These are phyloP conservation scores for Macropodus opercularis DNA, from an alignment of 2,797 vertebrate genomes.

Conservation along the genomic window DNA sequence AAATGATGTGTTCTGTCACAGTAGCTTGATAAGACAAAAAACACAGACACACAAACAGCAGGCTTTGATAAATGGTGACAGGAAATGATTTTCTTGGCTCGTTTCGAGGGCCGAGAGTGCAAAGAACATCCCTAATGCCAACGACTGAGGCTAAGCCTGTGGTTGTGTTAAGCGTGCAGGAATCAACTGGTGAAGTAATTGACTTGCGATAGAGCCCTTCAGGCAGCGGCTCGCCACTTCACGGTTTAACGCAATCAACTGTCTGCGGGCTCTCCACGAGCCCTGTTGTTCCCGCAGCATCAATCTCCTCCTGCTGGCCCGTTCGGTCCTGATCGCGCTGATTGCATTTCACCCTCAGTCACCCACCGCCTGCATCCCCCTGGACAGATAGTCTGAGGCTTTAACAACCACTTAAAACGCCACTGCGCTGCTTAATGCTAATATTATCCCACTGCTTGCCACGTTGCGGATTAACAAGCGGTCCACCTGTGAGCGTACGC, in stretches of 20 bases:
- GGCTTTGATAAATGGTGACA: constrained; percentile 34
- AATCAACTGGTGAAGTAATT: constrained; percentile 58
- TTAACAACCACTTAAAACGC: not conserved
- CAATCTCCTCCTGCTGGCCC: constrained; percentile 7
- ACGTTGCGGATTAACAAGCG: not conserved
- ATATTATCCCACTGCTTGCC: constrained; percentile 11
- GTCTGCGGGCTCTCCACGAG: constrained; percentile 15
- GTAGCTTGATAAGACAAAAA: constrained; percentile 49
- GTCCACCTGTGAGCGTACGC: not conserved
- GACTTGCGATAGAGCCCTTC: constrained; percentile 50
- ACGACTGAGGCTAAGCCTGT: too few species aligned
- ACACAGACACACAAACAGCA: constrained; percentile 12
- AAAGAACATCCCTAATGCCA: constrained; percentile 31
- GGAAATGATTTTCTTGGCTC: constrained; percentile 43
- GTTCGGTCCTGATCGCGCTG: constrained; percentile 17
- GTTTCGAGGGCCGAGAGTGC: constrained; percentile 41
- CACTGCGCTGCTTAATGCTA: not conserved
- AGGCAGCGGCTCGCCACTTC: constrained; percentile 26
- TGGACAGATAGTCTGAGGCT: constrained; percentile 8
- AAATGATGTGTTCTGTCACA: constrained; percentile 53
- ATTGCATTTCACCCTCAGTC: constrained; percentile 9
- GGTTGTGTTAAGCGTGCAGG: constrained; percentile 41
- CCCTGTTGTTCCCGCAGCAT: constrained; percentile 20
- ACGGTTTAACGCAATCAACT: constrained; percentile 49
- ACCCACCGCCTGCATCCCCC: constrained; percentile 13